Evolutionary conservation across 2,113 vertebrate genomes (phyloP), one percentile per base, ranked within the genome.

Genomic region (Antechinus flavipes): DNA sequence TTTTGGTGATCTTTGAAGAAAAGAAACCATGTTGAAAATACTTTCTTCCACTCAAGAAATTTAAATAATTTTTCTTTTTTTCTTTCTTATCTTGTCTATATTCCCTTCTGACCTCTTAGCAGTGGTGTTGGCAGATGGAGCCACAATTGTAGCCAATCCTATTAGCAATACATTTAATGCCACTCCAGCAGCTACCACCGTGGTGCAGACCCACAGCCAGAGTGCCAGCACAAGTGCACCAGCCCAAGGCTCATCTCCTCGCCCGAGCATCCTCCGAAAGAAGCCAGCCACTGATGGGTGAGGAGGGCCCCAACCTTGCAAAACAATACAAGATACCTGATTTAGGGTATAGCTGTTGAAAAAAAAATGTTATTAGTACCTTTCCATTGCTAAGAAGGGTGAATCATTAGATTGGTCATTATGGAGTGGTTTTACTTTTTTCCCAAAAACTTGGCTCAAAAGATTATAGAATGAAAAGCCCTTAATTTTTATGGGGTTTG

Each of bases 251-350:
- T 99, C 99, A 1, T 99, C 99, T n/a, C 99, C 99, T 0, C 98
- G 99, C 96, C 99, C 99, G 0, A 99, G 99, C 98, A 99, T 99
- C 97, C 99, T 99, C 5, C 99, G 99, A 90, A 99, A 99, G 98
- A 99, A 99, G 58, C 99, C 99, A 5, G 96, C 99, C 95, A 99
- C 98, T 0, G 99, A 99, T 93, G 98, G 99, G 99, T 99, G 96
- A 99, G 99, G 98, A 90, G 49, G 22, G 0, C 7, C 30, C 7
- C n/a, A 0, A 2, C 30, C 30, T n/a, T 50, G 42, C 76, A 84
- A 58, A 0, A 22, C 42, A 22, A 42, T 42, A 8, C 35, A 42
- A 84, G 30, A 56, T 30, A 6, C 47, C 4, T 68, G 1, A 1
- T 56, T 94, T 93, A 84, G n/a, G 14, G 4, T 22, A 0, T 54